Evolutionary conservation across 2,113 vertebrate species (phyloP).

Genomic region (Oreotragus oreotragus): DNA sequence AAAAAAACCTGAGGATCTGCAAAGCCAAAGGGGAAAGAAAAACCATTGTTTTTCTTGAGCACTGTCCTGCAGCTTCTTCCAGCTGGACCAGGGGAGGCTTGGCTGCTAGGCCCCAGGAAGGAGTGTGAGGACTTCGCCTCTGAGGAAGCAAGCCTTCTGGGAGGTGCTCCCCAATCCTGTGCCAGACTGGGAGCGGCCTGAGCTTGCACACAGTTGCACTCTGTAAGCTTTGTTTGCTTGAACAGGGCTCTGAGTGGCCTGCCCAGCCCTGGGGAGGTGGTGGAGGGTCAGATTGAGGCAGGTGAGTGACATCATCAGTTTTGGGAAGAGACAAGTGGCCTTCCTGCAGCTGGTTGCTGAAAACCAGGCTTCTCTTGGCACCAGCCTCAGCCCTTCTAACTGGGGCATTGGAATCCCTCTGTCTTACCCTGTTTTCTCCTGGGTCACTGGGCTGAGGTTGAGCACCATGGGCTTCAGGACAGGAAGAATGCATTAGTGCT

Average conservation of each 20-base stretch:
- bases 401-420: not conserved
- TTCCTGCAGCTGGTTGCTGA: not conserved
- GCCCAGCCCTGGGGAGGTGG: not conserved
- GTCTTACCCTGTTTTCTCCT: rapidly evolving
- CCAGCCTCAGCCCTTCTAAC: not conserved
- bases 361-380: not conserved
- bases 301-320: not conserved
- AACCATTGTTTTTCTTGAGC: not conserved
- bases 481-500: not conserved
- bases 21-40: not conserved
- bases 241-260: not conserved
- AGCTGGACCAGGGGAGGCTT: not conserved
- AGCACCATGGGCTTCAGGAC: not conserved
- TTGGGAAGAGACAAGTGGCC: not conserved
- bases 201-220: not conserved
- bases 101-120: not conserved
- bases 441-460: not conserved
- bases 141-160: not conserved
- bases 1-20: not conserved
- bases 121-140: rapidly evolving
- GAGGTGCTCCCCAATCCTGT: not conserved
- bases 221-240: not conserved
- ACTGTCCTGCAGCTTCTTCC: not conserved
- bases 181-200: not conserved
- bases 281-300: not conserved